A percentile compares a stretch with the other conserved stretches of the same genome.
phyloP scores from a whole-genome alignment of 1,140 invertebrate species.

The Drosophila tsacasi region DNA sequence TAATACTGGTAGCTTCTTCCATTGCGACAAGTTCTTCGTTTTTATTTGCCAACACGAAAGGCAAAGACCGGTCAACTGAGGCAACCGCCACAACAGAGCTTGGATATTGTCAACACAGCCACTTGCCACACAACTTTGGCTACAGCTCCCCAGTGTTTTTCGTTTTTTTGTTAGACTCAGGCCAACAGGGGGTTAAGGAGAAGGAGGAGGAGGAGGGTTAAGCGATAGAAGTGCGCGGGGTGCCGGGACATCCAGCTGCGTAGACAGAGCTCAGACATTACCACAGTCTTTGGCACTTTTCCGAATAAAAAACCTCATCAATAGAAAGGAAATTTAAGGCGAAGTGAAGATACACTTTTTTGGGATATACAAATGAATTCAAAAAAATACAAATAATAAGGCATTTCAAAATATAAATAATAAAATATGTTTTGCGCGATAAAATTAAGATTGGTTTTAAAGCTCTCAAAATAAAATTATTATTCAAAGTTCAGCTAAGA shows the following conservation, averaged over 20 bases:
- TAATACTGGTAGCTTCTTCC: constrained; percentile 10
- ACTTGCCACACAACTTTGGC: constrained; percentile 57
- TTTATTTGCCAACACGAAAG: constrained; percentile 62
- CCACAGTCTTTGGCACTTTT: constrained; percentile 52
- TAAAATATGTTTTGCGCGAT: too few species aligned
- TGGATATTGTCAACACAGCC: constrained; percentile 75
- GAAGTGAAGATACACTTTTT: constrained; percentile 38
- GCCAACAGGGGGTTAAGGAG: constrained; percentile 5
- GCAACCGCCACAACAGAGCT: constrained; percentile 32
- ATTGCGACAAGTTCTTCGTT: constrained; percentile 25
- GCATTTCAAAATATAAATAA: too few species aligned
- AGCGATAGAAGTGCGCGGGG: constrained; percentile 2
- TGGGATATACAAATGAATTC: not conserved
- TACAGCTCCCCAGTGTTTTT: constrained; percentile 29
- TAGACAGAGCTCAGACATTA: constrained; percentile 71
- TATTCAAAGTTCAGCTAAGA: too few species aligned
- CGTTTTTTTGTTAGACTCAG: constrained; percentile 1
- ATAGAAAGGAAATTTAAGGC: constrained; percentile 7
- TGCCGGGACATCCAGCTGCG: constrained; percentile 67
- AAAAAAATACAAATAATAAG: not conserved
- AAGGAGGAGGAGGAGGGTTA: not conserved
- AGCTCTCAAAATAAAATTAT: too few species aligned
- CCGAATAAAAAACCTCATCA: constrained; percentile 42
- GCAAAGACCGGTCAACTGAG: constrained; percentile 72
- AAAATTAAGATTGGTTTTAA: too few species aligned